A percentile compares a stretch with the other conserved stretches of the same genome.
Evolutionary conservation across 1,140 invertebrate genomes (phyloP).

Genomic region (Andricus grossulariae): DNA sequence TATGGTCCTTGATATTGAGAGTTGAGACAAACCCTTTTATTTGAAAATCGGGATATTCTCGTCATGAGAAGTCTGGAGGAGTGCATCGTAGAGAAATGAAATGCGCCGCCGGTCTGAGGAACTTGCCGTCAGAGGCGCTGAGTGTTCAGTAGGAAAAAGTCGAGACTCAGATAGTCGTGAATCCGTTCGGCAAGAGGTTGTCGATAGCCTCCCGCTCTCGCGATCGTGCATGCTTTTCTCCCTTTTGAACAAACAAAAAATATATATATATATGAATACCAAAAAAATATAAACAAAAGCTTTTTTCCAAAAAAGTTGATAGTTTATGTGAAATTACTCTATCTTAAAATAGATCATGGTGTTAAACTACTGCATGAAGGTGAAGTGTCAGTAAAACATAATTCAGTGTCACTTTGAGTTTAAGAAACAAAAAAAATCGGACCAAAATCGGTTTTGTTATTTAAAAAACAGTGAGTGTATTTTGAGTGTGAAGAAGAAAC

Average conservation of each 20-base stretch:
- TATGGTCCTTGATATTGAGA: too few species aligned
- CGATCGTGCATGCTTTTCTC: slow-evolving; percentile 26
- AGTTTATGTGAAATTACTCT: too few species aligned
- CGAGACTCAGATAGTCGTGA: slow-evolving; percentile 66
- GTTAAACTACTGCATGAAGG: too few species aligned
- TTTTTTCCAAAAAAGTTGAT: background rate
- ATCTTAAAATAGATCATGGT: too few species aligned
- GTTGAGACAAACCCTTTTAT: background rate
- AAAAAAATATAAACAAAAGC: background rate
- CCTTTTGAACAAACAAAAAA: background rate
- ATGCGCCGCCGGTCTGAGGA: slow-evolving; percentile 47
- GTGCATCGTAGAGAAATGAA: slow-evolving; percentile 55
- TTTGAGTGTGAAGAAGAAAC: background rate
- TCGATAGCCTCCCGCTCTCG: slow-evolving; percentile 37
- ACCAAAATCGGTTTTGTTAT: too few species aligned
- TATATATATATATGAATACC: background rate
- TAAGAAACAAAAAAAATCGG: too few species aligned
- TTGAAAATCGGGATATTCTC: background rate
- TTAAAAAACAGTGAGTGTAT: background rate
- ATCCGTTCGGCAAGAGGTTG: slow-evolving; percentile 65
- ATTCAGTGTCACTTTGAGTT: too few species aligned
- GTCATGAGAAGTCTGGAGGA: slow-evolving; percentile 61
- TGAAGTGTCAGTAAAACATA: background rate
- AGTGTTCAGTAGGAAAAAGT: slow-evolving; percentile 55
- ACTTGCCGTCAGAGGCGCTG: slow-evolving; percentile 61